These are phyloP conservation scores for Heteropelma amictum DNA, from an alignment of 2,888 invertebrate species.

Conservation along the genomic window DNA sequence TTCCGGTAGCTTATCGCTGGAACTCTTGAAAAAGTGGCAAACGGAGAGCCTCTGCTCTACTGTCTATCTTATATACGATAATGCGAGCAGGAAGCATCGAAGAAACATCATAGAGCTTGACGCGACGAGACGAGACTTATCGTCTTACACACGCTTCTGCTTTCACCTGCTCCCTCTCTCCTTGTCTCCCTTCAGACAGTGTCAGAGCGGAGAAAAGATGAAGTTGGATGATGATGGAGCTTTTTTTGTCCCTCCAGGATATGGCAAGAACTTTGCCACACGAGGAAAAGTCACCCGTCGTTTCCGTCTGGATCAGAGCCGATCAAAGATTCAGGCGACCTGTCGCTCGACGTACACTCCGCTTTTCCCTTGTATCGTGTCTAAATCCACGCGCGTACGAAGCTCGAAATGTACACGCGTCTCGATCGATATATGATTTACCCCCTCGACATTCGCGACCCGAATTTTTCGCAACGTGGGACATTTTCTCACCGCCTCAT, in stretches of 20 bases:
- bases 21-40: constrained; percentile 3
- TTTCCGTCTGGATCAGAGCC: constrained; percentile 13
- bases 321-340: constrained; percentile 53
- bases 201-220: constrained; percentile 20
- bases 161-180: neutral
- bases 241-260: neutral
- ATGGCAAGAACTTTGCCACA: neutral
- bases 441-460: no score
- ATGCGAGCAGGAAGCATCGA: constrained; percentile 1
- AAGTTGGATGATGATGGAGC: constrained; percentile 27
- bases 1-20: constrained; percentile 27
- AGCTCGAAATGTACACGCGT: no score
- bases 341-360: constrained; percentile 18
- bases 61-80: constrained; percentile 15
- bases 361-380: constrained; percentile 11
- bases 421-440: no score
- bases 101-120: constrained; percentile 7
- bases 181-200: constrained; percentile 1
- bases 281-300: constrained; percentile 20
- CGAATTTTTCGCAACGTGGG: no score
- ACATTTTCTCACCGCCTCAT: no score
- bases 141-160: constrained; percentile 26
- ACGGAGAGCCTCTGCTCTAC: neutral
- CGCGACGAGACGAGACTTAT: constrained; percentile 32
- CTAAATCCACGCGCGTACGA: no score